phyloP scores from a whole-genome alignment of 2,888 invertebrate species.

The Acanthosepion pharaonis region DNA sequence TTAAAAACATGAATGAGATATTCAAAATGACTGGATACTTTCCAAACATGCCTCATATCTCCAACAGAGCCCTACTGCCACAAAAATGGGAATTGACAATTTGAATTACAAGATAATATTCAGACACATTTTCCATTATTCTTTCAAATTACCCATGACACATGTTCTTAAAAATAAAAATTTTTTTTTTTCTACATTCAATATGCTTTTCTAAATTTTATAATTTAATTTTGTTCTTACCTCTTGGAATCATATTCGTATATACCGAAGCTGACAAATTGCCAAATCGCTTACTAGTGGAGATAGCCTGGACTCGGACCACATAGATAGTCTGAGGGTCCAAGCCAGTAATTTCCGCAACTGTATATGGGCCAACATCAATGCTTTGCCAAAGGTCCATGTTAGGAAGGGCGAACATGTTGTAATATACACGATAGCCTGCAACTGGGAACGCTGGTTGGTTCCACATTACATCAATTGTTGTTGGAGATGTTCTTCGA shows the following conservation, averaged over 20 bases:
- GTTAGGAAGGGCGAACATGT: conserved; percentile 63
- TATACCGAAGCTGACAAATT: conserved; percentile 67
- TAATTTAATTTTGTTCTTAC: conserved; percentile 48
- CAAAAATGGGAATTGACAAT: no score
- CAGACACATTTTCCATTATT: no score
- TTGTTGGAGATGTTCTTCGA: conserved; percentile 93
- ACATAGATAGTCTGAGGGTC: conserved; percentile 67
- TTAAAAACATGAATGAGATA: no score
- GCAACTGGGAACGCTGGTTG: conserved; percentile 77
- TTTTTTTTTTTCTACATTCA: no score
- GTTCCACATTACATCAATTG: conserved; percentile 83
- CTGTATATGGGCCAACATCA: conserved; percentile 68
- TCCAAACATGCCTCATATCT: no score
- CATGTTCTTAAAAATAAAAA: no score
- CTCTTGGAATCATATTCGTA: conserved; percentile 54
- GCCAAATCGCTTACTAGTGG: conserved; percentile 69
- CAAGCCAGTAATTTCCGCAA: conserved; percentile 66
- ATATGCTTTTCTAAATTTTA: no score
- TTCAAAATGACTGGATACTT: no score
- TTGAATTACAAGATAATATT: no score
- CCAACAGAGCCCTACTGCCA: no score
- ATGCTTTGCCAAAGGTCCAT: conserved; percentile 70
- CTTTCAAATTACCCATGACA: no score
- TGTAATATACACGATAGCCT: conserved; percentile 72
- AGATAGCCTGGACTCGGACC: conserved; percentile 69